Conservation (phyloP, 2,888 invertebrate species). For the Caenorhabditis plicata region DNA sequence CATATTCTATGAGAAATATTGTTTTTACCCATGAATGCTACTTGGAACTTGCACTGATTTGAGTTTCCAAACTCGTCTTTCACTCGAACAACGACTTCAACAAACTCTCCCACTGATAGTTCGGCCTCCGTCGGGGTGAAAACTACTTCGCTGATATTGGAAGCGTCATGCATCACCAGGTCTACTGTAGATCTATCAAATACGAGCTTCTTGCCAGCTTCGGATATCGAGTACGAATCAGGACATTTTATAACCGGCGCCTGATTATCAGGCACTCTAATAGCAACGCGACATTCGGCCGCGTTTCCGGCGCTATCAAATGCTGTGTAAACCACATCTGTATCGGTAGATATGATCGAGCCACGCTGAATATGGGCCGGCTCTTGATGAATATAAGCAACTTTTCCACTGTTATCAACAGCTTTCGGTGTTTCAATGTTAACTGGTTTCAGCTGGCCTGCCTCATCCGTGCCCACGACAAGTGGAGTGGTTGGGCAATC, state of each 20-base stretch:
- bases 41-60: constrained; percentile 65
- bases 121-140: constrained; percentile 56
- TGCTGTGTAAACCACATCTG: constrained; percentile 78
- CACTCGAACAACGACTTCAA: constrained; percentile 53
- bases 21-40: constrained; percentile 46
- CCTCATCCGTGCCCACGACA: constrained; percentile 77
- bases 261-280: constrained; percentile 70
- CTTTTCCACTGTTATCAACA: constrained; percentile 85
- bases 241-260: constrained; percentile 66
- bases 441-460: constrained; percentile 81
- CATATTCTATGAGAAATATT: no score
- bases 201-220: constrained; percentile 41
- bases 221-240: constrained; percentile 61
- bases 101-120: constrained; percentile 42
- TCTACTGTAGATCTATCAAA: constrained; percentile 61
- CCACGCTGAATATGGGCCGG: constrained; percentile 77
- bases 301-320: constrained; percentile 96
- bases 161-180: constrained; percentile 63
- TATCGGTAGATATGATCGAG: constrained; percentile 45
- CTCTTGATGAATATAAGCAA: constrained; percentile 87
- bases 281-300: constrained; percentile 92
- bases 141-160: constrained; percentile 57
- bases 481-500: constrained; percentile 92
- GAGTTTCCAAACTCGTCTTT: constrained; percentile 61
- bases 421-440: constrained; percentile 91